These are phyloP conservation scores for Rhizoglyphus robini DNA, from an alignment of 1,140 invertebrate species.

Conservation along the genomic window DNA sequence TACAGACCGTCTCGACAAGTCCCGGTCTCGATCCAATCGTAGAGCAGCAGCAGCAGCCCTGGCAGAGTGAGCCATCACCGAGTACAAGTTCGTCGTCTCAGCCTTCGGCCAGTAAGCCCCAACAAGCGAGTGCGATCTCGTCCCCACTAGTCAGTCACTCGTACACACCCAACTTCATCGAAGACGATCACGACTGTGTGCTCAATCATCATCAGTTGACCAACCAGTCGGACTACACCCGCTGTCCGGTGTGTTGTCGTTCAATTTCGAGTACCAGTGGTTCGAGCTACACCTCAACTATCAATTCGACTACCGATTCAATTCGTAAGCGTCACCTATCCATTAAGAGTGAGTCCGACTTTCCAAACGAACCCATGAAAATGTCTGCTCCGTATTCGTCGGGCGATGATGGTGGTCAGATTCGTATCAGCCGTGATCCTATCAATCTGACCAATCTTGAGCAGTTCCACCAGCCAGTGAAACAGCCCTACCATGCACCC, in stretches of 20 bases:
- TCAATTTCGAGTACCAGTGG: not conserved
- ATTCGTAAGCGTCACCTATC: not conserved
- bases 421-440: not conserved
- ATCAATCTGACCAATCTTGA: not conserved
- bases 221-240: too few species aligned
- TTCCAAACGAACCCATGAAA: not conserved
- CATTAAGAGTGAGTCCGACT: not conserved
- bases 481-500: not conserved
- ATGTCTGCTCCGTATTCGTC: not conserved
- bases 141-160: too few species aligned
- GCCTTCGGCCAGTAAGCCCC: too few species aligned
- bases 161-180: too few species aligned
- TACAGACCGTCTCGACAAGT: too few species aligned
- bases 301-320: not conserved
- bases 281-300: not conserved
- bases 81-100: too few species aligned
- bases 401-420: not conserved
- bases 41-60: too few species aligned
- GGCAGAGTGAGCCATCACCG: too few species aligned
- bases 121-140: too few species aligned
- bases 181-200: too few species aligned
- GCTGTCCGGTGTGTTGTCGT: not conserved
- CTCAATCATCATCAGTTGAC: not conserved
- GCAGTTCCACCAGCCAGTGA: not conserved
- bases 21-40: too few species aligned